These are phyloP conservation scores for Pampusana beccarii DNA, from an alignment of 2,113 vertebrate species.

Conservation along the genomic window DNA sequence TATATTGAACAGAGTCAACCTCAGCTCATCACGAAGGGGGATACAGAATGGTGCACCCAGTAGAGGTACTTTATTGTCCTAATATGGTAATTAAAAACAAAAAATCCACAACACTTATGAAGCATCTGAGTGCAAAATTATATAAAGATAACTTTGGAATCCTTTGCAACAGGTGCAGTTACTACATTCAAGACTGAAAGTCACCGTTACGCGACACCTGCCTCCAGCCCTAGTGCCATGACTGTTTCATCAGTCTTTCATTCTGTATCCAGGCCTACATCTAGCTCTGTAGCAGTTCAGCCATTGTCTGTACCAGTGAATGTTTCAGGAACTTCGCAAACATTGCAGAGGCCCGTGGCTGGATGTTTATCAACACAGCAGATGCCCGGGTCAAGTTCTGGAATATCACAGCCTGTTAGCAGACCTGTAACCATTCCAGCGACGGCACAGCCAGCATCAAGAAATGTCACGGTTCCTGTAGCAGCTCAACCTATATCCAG, in stretches of 20 bases:
- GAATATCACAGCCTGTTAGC: constrained; percentile 56
- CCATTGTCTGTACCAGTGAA: constrained; percentile 72
- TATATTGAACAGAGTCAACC: constrained; percentile 81
- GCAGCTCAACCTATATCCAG: constrained; percentile 61
- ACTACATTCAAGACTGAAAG: constrained; percentile 72
- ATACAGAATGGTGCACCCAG: constrained; percentile 80
- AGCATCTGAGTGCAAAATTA: not conserved
- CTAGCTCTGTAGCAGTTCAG: constrained; percentile 65
- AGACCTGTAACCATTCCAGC: constrained; percentile 67
- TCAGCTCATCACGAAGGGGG: constrained; percentile 73
- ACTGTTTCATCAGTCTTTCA: constrained; percentile 70
- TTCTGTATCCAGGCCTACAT: constrained; percentile 65
- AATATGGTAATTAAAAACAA: constrained; percentile 55
- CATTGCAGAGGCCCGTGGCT: constrained; percentile 47
- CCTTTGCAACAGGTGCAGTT: constrained; percentile 74
- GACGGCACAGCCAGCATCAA: constrained; percentile 56
- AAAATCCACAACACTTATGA: constrained; percentile 36
- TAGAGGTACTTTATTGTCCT: constrained; percentile 78
- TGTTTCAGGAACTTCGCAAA: constrained; percentile 57
- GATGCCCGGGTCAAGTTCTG: constrained; percentile 56
- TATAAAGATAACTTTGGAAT: constrained; percentile 51
- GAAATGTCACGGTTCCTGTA: constrained; percentile 61
- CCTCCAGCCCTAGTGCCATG: constrained; percentile 64
- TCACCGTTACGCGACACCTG: constrained; percentile 65
- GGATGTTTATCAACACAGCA: constrained; percentile 64